Evolutionary conservation across 2,888 invertebrate species (phyloP).

Genomic region (Plutella xylostella): DNA sequence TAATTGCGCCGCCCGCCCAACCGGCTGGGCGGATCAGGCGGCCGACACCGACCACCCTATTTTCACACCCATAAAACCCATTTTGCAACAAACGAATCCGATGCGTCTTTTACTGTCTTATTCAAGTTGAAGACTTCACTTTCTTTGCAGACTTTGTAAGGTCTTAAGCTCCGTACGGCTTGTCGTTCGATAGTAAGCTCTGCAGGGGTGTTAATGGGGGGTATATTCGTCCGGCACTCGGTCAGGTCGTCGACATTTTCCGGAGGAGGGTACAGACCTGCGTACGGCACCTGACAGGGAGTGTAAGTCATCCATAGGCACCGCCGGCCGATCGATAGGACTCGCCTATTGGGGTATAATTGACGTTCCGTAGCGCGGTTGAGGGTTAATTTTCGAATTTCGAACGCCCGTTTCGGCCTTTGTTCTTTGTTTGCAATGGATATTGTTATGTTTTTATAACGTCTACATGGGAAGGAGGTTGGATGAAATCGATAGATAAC

Average conservation of each 20-base stretch:
- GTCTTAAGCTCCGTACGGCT: constrained; percentile 44
- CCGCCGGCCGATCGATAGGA: constrained; percentile 7
- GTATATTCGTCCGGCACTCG: constrained; percentile 22
- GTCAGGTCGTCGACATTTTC: constrained; percentile 31
- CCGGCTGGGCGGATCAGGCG: constrained; percentile 6
- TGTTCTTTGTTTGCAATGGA: neutral
- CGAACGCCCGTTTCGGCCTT: neutral
- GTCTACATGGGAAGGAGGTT: constrained; percentile 47
- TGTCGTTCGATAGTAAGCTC: constrained; percentile 41
- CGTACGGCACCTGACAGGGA: constrained; percentile 7
- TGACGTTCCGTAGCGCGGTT: neutral
- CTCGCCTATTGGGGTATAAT: constrained; percentile 5
- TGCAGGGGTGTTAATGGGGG: constrained; percentile 26
- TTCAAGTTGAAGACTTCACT: constrained; percentile 38
- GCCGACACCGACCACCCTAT: constrained; percentile 1
- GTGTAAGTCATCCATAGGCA: constrained; percentile 10
- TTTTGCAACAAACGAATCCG: constrained; percentile 14
- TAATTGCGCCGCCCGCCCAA: constrained; percentile 8
- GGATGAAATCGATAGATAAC: constrained; percentile 5
- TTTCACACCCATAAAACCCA: constrained; percentile 8
- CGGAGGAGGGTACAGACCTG: constrained; percentile 7
- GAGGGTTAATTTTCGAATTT: neutral
- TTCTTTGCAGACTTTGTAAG: constrained; percentile 45
- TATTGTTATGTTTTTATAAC: no score
- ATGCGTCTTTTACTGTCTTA: constrained; percentile 53